Evolutionary conservation across 2,888 invertebrate species (phyloP), one percentile per base, ranked within the genome.

Genomic region (Steinernema scapterisci): DNA sequence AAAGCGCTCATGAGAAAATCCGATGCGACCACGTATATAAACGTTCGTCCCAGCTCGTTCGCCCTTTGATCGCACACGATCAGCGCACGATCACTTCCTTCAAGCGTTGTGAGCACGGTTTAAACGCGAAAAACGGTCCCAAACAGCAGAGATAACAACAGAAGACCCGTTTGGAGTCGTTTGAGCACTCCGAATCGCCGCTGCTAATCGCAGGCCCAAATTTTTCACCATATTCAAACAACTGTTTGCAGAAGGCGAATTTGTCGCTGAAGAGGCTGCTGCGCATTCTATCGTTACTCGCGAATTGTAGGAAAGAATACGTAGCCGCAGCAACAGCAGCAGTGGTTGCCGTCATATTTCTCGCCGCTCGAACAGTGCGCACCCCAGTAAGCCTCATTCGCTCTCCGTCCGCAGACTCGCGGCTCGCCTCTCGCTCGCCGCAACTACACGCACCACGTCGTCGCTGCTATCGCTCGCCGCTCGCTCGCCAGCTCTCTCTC

Each of bases 301-400:
- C n/a, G 48, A 5, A 19, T 7, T 7, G 31, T 31, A 63, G 63
- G 27, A 31, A 38, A 63, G 63, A 63, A 27, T 38, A 63, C 16
- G 63, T 11, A 63, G 31, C 63, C 3, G 38, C 38, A 38, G 63
- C 19, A 63, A 16, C 63, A 38, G 38, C 38, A 38, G 63, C 19
- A n/a, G 13, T 63, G 63, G 63, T 63, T 31, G 31, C 31, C 13
- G 63, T 63, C 63, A 63, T 63, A 63, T 63, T 63, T 63, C 38
- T 38, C 38, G 38, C 9, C 38, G 38, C 38, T 38, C 63, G 63
- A 63, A 63, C 63, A 63, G 63, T 63, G 63, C 63, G 63, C 63
- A 27, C 31, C 3, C 54, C 19, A 25, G 38, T 38, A 38, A 11
- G 54, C 54, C 21, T 54, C 63, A 27, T 7, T 31, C 63, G 31